phyloP scores from a whole-genome alignment of 92 coral and sea anemone genomes.

The Heteractis magnifica region DNA sequence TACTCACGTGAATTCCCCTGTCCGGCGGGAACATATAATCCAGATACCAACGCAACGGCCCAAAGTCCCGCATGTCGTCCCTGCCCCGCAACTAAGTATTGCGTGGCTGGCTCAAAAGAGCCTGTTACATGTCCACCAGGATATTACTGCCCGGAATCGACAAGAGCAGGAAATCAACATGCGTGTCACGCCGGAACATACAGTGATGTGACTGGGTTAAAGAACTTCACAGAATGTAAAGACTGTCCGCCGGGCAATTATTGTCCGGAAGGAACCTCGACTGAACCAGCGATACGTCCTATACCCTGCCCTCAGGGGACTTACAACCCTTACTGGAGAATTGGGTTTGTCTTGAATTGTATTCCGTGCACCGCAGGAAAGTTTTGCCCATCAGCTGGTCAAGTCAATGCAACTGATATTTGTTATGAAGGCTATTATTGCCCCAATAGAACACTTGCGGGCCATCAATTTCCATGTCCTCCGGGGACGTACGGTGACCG shows the following conservation, averaged over 20 bases:
- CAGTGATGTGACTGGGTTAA: constrained; percentile 71
- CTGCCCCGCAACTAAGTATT: constrained; percentile 82
- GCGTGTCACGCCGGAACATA: constrained; percentile 94
- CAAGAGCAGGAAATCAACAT: constrained; percentile 77
- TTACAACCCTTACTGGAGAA: constrained; percentile 79
- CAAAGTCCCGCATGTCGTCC: constrained; percentile 75
- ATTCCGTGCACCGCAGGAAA: constrained; percentile 91
- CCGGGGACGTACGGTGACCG: constrained; percentile 94
- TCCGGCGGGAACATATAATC: constrained; percentile 94
- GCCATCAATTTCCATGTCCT: constrained; percentile 93
- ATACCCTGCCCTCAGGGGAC: constrained; percentile 97
- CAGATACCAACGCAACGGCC: constrained; percentile 64
- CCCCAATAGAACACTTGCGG: constrained; percentile 93
- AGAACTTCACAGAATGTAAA: constrained; percentile 83
- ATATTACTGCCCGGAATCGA: constrained; percentile 93
- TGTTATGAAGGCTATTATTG: constrained; percentile 97
- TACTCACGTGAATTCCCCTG: constrained; percentile 90
- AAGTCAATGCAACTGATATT: constrained; percentile 72
- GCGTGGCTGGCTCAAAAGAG: constrained; percentile 69
- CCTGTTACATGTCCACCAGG: constrained; percentile 85
- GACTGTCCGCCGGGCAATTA: constrained; percentile 88
- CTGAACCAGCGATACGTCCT: constrained; percentile 81
- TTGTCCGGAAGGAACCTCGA: constrained; percentile 93
- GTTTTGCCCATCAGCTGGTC: constrained; percentile 93
- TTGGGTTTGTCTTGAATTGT: constrained; percentile 86